Base-by-base conservation (phyloP, 2,888 invertebrate species). In the Acleris laterana region DNA sequence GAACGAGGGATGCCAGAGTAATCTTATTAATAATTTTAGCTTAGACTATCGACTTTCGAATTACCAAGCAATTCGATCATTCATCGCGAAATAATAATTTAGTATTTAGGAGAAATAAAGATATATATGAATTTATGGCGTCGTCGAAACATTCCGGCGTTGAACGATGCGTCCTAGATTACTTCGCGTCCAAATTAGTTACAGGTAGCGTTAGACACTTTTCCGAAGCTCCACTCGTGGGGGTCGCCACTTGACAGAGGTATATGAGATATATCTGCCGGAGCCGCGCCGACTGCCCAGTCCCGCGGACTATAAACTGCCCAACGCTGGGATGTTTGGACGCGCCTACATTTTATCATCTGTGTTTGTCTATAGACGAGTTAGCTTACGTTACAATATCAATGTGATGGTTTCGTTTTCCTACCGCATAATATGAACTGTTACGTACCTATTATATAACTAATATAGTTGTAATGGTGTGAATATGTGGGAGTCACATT, bases 41-140 rank as follows among this genome's bases (percentile, higher is more conserved):
- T 85, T 90, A 90, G 86, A 84, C 77, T 85, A 85, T 85, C 80
- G 78, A 77, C 77, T 79, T 77, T 88, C 89, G 90, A 89, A 92
- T 92, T 90, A 90, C 92, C 85, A 90, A 90, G 89, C 88, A 89
- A 90, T 91, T 89, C 88, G 90, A 89, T 77, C 92, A 92, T 93
- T 93, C 93, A 92, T 92, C 92, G 92, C 93, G 93, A 92, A 93
- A 93, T 93, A 93, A 78, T 77, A 93, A 78, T 77, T 85, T 89
- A 88, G 89, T 75, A 72, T 72, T 83, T 88, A 89, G 85, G 84
- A 72, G 85, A 76, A 85, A 84, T 87, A 88, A 86, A 89, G 78
- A 87, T 87, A 87, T 88, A 86, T 89, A 84, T 87, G 83, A 84
- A 84, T 88, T 85, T 84, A 82, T 80, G 77, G 80, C 69, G 71